Base-by-base conservation (phyloP, 2,888 invertebrate species). In the Catocala fraxini region DNA sequence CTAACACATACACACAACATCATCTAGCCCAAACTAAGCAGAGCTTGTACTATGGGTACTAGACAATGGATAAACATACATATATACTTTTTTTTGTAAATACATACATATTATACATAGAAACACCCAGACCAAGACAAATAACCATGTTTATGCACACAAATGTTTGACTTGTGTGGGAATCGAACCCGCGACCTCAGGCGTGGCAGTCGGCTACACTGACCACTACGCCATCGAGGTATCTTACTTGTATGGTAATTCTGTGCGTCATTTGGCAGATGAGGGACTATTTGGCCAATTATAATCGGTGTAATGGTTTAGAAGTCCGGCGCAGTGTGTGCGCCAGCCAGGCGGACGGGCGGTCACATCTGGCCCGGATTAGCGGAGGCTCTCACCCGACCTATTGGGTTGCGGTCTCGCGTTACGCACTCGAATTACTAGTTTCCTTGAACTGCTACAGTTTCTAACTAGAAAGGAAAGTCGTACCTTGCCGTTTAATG, bases 221-320 rank as follows among this genome's bases (percentile, higher is more conserved):
- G n/a, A n/a, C n/a, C n/a, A n/a, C n/a, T n/a, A n/a, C n/a, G n/a
- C n/a, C n/a, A n/a, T n/a, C n/a, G n/a, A n/a, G n/a, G n/a, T n/a
- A n/a, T n/a, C n/a, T n/a, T 42, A 49, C 42, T 51, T 45, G 48
- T 48, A 59, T 59, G 61, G 42, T 52, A 39, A 41, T 48, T 52
- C 5, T 55, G 49, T 34, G 80, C 86, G 85, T 78, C 93, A 92
- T 92, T 91, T 92, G 92, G 93, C 82, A 80, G 82, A 86, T 88
- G 89, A 71, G 82, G 70, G 82, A 77, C 70, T 83, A 80, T 86
- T 86, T 87, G 84, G 84, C 77, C 84, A 89, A 87, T 86, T 84
- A 88, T 91, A 87, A 90, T 90, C 89, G 87, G 93, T 91, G 91
- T 89, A 94, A 82, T 91, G 93, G 84, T 69, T 92, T 91, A 93